Conservation (phyloP, 2,888 invertebrate genomes). For the Lasioglossum morio region DNA sequence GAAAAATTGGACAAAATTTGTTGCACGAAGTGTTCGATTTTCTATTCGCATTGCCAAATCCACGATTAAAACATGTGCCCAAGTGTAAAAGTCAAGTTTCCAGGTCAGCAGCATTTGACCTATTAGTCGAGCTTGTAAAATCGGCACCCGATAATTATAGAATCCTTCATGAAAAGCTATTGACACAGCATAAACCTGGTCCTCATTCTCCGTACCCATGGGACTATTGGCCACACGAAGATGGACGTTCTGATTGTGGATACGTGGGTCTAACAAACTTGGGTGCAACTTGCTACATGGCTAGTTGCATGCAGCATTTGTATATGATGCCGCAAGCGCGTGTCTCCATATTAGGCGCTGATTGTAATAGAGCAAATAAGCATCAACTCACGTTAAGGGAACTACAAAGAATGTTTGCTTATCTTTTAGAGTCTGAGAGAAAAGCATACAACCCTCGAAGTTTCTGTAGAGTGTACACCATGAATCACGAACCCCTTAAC, state of each 20-base stretch:
- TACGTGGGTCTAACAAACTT: conserved; percentile 97
- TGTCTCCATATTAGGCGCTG: conserved; percentile 92
- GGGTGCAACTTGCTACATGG: conserved; percentile 99
- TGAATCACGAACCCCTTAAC: conserved; percentile 98
- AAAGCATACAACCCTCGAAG: conserved; percentile 98
- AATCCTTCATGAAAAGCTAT: conserved; percentile 92
- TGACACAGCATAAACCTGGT: conserved; percentile 94
- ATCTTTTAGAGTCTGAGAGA: conserved; percentile 96
- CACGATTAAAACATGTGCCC: conserved; percentile 93
- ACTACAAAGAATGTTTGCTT: conserved; percentile 97
- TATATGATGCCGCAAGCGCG: conserved; percentile 99
- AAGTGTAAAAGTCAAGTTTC: conserved; percentile 97
- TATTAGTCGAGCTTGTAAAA: conserved; percentile 94
- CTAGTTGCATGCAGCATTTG: conserved; percentile 98
- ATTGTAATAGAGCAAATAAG: conserved; percentile 90
- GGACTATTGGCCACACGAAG: conserved; percentile 99
- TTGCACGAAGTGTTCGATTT: conserved; percentile 92
- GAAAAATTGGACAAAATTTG: conserved; percentile 90
- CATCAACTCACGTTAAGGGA: conserved; percentile 94
- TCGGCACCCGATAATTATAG: conserved; percentile 94
- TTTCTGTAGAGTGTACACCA: conserved; percentile 98
- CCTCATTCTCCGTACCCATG: conserved; percentile 95
- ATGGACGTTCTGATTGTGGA: conserved; percentile 96
- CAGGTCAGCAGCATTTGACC: conserved; percentile 95
- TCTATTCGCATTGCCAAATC: conserved; percentile 95